Conservation (phyloP, 2,113 vertebrate species). For the Oplegnathus fasciatus region DNA sequence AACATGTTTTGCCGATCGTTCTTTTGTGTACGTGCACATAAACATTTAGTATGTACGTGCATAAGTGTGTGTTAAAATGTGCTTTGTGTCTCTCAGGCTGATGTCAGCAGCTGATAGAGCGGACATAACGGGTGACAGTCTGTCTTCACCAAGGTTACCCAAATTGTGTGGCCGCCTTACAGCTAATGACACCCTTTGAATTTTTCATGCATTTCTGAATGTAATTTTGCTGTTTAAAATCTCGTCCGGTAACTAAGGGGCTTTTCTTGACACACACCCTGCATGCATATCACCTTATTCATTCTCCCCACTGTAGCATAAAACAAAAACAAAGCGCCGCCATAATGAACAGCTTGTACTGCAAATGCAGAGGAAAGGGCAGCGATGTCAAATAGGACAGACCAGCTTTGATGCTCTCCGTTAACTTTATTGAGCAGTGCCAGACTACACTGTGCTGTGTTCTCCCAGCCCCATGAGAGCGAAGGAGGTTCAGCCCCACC, state of each 20-base stretch:
- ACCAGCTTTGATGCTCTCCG: conserved; percentile 56
- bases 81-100: conserved; percentile 88
- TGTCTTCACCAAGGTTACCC: conserved; percentile 96
- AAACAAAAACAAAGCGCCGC: conserved; percentile 74
- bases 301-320: conserved; percentile 50
- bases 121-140: conserved; percentile 93
- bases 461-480: conserved; percentile 33
- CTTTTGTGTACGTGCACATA: conserved; percentile 79
- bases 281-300: conserved; percentile 74
- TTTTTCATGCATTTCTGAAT: conserved; percentile 93
- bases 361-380: conserved; percentile 73
- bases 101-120: conserved; percentile 93
- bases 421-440: conserved; percentile 59
- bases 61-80: conserved; percentile 76
- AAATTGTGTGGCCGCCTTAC: conserved; percentile 92
- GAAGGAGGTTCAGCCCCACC: conserved; percentile 57
- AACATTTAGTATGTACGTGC: conserved; percentile 55
- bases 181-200: conserved; percentile 93
- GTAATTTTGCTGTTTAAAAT: conserved; percentile 89
- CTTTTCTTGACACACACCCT: conserved; percentile 64
- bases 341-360: conserved; percentile 74
- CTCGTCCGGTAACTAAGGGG: conserved; percentile 49
- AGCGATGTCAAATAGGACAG: conserved; percentile 71
- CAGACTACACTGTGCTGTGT: conserved; percentile 22
- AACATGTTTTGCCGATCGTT: conserved; percentile 84